These are phyloP conservation scores for Oryzias dopingdopingensis DNA, from an alignment of 2,797 vertebrate species.

Conservation along the genomic window DNA sequence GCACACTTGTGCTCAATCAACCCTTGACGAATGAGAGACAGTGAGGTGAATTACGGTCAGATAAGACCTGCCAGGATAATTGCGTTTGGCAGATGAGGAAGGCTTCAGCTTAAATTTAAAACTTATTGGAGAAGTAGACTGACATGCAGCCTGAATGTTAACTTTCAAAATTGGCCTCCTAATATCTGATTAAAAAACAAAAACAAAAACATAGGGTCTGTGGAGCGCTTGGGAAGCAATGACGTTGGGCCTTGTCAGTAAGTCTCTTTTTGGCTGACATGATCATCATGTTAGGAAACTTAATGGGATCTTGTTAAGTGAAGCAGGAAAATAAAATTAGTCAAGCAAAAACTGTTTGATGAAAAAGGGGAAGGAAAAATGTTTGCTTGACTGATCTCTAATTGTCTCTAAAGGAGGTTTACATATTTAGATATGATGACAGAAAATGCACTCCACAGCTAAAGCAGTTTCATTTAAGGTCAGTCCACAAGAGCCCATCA, in stretches of 20 bases:
- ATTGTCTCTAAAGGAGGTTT: conserved; percentile 4
- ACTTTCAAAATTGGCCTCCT: too few species aligned
- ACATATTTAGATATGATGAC: neutral
- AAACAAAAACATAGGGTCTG: neutral
- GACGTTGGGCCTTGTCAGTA: neutral
- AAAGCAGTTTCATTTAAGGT: too few species aligned
- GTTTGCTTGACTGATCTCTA: neutral
- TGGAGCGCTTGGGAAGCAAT: neutral
- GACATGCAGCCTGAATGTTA: neutral
- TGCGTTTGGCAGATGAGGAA: neutral
- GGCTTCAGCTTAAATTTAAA: neutral
- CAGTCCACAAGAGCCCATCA: too few species aligned
- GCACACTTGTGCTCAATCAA: neutral
- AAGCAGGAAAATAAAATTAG: conserved; percentile 6
- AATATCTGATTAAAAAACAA: neutral
- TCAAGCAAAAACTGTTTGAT: neutral
- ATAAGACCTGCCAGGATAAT: neutral
- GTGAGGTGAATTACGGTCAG: neutral
- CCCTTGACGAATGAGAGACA: neutral
- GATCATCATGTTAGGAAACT: conserved; percentile 1
- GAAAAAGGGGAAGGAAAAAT: neutral
- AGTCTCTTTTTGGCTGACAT: neutral
- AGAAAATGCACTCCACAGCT: too few species aligned
- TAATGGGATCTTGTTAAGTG: neutral
- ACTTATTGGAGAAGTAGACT: neutral